Base-by-base conservation (phyloP, 2,113 vertebrate species). In the Nicator chloris region DNA sequence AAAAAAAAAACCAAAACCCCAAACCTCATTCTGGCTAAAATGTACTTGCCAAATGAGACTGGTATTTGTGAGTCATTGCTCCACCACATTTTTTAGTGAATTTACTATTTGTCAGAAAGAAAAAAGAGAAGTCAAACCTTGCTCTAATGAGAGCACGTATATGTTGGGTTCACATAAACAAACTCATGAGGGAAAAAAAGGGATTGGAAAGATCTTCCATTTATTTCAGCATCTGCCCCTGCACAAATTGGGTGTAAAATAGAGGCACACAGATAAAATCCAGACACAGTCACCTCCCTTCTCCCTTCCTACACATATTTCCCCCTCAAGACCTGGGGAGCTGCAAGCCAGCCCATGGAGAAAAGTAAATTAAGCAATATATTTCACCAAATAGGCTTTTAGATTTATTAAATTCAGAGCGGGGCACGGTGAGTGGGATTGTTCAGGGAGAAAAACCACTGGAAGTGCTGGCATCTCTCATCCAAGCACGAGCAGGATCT, bases 21-120 rank as follows among this genome's bases (percentile, higher is more conserved):
- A 68, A 73, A 37, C 23, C 17, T 40, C 31, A 82, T 73, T 88
- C 92, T 92, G 85, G 85, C 63, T 84, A 33, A 90, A 85, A 80
- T 2, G 5, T 39, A 40, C 45, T 95, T 82, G 92, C 82, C 82
- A 88, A 93, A 95, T 88, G 60, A 90, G 79, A 23, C 28, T 82
- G 95, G 90, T 93, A 93, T 95, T 94, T 86, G 59, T 94, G 90
- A 97, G 82, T 93, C 71, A 90, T 65, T 96, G 65, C 93, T 82
- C 53, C 16, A 57, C 31, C 15, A 35, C 85, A 77, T 95, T 83
- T 95, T 95, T 76, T 5, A 93, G 92, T 92, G 92, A 93, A 88
- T 96, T 95, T 92, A 92, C 76, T 92, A 77, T 92, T 93, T 93
- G 90, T 90, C 88, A 90, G 66, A 37, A 82, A 39, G 63, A 50